Evolutionary conservation across 2,888 invertebrate species (phyloP), one percentile per base, ranked within the genome.

Genomic region (Melanargia galathea): DNA sequence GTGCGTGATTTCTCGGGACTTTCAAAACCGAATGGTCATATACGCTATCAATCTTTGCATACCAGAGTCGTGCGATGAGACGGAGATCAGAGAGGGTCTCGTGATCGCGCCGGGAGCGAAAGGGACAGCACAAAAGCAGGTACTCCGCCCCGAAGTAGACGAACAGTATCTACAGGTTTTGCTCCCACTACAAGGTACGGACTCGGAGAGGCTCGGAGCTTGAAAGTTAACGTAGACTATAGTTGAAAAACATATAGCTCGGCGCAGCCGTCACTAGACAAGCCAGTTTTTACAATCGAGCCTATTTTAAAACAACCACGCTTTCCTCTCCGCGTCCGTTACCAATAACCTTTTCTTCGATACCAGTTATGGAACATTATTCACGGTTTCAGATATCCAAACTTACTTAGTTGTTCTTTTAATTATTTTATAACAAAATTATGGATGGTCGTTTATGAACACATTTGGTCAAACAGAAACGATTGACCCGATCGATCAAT

Each of bases 1-100:
- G 90, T 84, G 88, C 91, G 90, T 90, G 91, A 91, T 91, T 91
- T 90, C 91, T 87, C 80, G 81, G 82, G 84, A 86, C 85, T 86
- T 86, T 88, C 87, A 88, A 87, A 90, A 89, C 85, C 91, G 84
- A 91, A 91, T 90, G 90, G 91, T 89, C 91, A 83, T 90, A 91
- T 87, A 90, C 85, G 86, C 90, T 91, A 90, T 90, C 90, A 90
- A 90, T 91, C 91, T 91, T 91, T 90, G 90, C 91, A 91, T 91
- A 91, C 91, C 90, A 90, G 89, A 85, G 87, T 87, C 81, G 87
- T 84, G 79, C 75, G 84, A 80, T 87, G 90, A 90, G 81, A 90
- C 83, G 78, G 86, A 81, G 75, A 75, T 72, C 80, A 76, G 75
- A 72, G 79, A 77, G 78, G 78, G 72, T 74, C 18, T 74, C 73